Conservation (phyloP, 2,113 vertebrate genomes). For the Clinocottus analis region DNA sequence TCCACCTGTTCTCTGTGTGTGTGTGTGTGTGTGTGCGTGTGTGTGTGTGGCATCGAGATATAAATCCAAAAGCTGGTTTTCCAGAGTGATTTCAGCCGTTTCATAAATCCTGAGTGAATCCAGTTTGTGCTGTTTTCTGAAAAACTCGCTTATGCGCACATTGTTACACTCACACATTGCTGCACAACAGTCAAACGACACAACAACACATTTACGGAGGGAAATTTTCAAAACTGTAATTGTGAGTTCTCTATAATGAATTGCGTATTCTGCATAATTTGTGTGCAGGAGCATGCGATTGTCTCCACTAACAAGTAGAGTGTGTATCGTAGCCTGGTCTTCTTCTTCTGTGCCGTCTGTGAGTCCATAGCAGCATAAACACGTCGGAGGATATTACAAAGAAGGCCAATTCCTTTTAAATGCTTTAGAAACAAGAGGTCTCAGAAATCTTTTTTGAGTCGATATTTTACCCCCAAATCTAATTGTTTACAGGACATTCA, state of each 20-base stretch:
- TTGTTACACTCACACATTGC: background rate
- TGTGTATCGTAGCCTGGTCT: background rate
- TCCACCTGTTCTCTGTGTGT: slow-evolving; percentile 60
- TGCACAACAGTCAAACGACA: too few species aligned
- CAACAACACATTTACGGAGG: background rate
- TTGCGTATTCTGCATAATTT: too few species aligned
- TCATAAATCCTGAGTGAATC: background rate
- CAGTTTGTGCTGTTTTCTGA: background rate
- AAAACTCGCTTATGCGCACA: background rate
- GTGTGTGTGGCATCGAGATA: background rate
- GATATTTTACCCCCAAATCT: background rate
- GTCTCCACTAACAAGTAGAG: background rate
- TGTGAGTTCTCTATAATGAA: background rate
- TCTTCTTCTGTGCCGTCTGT: background rate
- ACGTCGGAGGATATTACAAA: background rate
- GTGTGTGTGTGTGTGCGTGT: slow-evolving; percentile 5
- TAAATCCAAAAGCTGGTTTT: slow-evolving; percentile 8
- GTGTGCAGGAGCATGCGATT: background rate
- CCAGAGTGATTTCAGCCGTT: background rate
- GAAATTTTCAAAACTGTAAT: background rate
- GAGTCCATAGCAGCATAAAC: too few species aligned
- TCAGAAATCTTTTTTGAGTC: background rate
- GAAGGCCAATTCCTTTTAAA: background rate
- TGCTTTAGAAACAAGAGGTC: background rate
- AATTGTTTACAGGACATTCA: background rate